Evolutionary conservation across 2,888 invertebrate genomes (phyloP).

Genomic region (Drosophila leonis): DNA sequence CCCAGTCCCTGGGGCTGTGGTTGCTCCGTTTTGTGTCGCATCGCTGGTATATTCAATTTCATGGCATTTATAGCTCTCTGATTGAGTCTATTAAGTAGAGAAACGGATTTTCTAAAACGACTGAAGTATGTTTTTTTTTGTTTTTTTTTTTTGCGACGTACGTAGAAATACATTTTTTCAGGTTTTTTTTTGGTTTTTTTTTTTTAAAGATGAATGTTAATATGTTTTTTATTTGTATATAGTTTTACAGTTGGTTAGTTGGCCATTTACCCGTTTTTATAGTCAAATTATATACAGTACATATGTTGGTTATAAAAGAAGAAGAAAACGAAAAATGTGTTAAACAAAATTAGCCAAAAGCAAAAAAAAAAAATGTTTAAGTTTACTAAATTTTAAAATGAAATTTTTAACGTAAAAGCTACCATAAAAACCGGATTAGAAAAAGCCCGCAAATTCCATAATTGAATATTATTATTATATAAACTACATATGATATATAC

Average conservation of each 20-base stretch:
- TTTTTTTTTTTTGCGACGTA: constrained; percentile 49
- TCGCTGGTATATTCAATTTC: constrained; percentile 84
- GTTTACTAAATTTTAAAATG: constrained; percentile 16
- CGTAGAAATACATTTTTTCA: constrained; percentile 36
- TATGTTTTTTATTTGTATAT: constrained; percentile 27
- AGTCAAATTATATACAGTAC: constrained; percentile 55
- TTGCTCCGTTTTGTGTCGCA: constrained; percentile 55
- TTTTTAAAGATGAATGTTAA: constrained; percentile 36
- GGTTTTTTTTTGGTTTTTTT: constrained; percentile 26
- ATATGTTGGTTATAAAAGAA: constrained; percentile 62
- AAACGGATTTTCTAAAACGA: constrained; percentile 86
- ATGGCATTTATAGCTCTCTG: constrained; percentile 84
- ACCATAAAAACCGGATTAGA: constrained; percentile 51
- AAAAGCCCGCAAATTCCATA: constrained; percentile 10
- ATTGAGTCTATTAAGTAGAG: constrained; percentile 86
- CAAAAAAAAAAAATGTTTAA: constrained; percentile 38
- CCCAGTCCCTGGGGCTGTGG: constrained; percentile 20
- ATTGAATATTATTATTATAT: constrained; percentile 13
- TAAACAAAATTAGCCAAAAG: constrained; percentile 54
- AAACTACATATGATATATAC: constrained; percentile 6
- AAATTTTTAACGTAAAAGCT: constrained; percentile 42
- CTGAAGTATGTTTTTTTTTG: constrained; percentile 51
- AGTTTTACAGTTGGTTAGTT: constrained; percentile 60
- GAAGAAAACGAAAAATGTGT: constrained; percentile 64
- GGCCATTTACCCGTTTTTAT: constrained; percentile 69